Evolutionary conservation across 2,888 invertebrate genomes (phyloP).

Genomic region (Galeruca laticollis): DNA sequence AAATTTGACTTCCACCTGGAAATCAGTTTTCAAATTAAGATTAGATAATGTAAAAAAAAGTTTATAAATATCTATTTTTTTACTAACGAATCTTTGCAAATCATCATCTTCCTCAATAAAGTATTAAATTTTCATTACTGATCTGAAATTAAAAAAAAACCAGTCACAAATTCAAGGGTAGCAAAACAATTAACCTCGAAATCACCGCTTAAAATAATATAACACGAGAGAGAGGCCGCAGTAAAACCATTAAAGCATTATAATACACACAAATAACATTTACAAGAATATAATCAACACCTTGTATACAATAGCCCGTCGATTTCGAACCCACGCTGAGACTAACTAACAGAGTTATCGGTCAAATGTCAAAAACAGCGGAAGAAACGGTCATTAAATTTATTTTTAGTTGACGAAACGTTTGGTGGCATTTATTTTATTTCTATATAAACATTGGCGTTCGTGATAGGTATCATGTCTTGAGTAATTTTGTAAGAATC

Average conservation of each 20-base stretch:
- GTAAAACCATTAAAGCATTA: conserved; percentile 9
- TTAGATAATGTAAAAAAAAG: too few relatives aligned
- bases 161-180: conserved; percentile 3
- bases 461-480: neutral
- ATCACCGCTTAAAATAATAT: conserved; percentile 4
- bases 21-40: too few relatives aligned
- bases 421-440: conserved; percentile 37
- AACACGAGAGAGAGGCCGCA: neutral
- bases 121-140: too few relatives aligned
- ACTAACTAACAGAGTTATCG: conserved; percentile 37
- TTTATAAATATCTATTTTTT: too few relatives aligned
- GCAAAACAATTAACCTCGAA: conserved; percentile 9
- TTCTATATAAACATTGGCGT: neutral
- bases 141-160: too few relatives aligned
- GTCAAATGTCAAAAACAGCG: conserved; percentile 38
- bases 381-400: conserved; percentile 42
- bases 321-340: conserved; percentile 6
- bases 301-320: conserved; percentile 1
- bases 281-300: conserved; percentile 15
- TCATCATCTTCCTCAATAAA: too few relatives aligned
- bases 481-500: neutral
- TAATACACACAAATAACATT: conserved; percentile 14
- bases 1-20: too few relatives aligned
- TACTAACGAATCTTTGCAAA: too few relatives aligned
- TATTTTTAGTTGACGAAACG: conserved; percentile 42